Base-by-base conservation (phyloP, 2,888 invertebrate species). In the Eurytoma adleriae region DNA sequence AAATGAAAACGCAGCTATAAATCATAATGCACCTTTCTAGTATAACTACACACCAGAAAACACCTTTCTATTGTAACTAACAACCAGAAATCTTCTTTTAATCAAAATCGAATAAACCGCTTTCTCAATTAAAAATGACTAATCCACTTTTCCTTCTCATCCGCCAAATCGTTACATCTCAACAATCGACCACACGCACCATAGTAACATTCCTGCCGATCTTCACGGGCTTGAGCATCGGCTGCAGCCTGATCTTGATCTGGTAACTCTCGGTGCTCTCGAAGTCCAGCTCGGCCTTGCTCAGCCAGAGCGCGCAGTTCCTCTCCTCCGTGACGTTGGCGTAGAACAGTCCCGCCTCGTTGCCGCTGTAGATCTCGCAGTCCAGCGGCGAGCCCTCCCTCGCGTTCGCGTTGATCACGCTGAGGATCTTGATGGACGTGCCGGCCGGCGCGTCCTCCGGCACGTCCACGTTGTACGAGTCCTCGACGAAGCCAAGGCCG, bases 401-500 rank as follows among this genome's bases (percentile, higher is more conserved):
- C 66, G 94, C 93, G 82, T 94, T 92, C 3, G 94, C 94, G 88
- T 96, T 96, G 81, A 96, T 93, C 13, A 97, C 94, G 0, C 96
- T 94, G 71, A 97, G 90, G 5, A 93, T 93, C 87, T 96, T 94
- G 13, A 97, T 92, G 18, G 95, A 89, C 2, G 94, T 93, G 18
- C 94, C 94, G 66, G 94, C 93, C 0, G 92, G 91, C 0, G 95
- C 93, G 89, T 96, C 95, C 90, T 98, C 98, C 0, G 95, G 94
- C 0, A 98, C 92, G 80, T 96, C 96, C 0, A 96, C 94, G 69
- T 95, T 95, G 89, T 97, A 98, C 0, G 95, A 93, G 68, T 96
- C 96, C 87, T 98, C 97, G 7, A 96, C 96, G 88, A 98, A 98
- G 0, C 97, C 96, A 48, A 98, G 92, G 0, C 96, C 96, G 7